Evolutionary conservation across 2,888 invertebrate genomes (phyloP).

Genomic region (Drosophila acutilabella): DNA sequence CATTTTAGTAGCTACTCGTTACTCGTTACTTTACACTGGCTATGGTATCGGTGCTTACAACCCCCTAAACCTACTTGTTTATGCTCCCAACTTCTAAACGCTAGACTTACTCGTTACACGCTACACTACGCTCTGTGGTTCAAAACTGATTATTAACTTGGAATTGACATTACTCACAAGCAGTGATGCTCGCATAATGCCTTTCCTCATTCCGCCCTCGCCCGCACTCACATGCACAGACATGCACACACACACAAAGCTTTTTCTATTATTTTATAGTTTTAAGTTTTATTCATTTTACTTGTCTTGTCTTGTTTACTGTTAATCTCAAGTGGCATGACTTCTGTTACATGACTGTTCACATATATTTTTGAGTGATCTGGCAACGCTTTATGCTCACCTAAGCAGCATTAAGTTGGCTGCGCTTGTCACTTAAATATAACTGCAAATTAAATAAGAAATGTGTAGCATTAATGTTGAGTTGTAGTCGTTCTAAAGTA

Average conservation of each 20-base stretch:
- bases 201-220: neutral
- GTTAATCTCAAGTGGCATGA: neutral
- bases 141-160: neutral
- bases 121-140: neutral
- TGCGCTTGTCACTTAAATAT: constrained; percentile 1
- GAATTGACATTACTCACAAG: neutral
- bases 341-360: neutral
- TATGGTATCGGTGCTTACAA: neutral
- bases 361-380: constrained; percentile 9
- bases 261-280: constrained; percentile 1
- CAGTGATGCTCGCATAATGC: too few relatives aligned
- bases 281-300: constrained; percentile 4
- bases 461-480: neutral
- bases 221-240: neutral
- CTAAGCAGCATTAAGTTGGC: constrained; percentile 23
- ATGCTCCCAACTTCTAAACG: neutral
- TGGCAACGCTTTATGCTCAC: constrained; percentile 30
- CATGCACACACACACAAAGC: constrained; percentile 1
- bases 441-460: neutral
- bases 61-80: too few relatives aligned
- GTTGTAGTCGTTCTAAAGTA: neutral
- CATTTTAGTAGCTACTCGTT: neutral
- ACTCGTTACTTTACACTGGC: constrained; percentile 1
- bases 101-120: neutral
- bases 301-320: neutral